Conservation (phyloP, 2,888 invertebrate genomes). For the Diaperis boleti region DNA sequence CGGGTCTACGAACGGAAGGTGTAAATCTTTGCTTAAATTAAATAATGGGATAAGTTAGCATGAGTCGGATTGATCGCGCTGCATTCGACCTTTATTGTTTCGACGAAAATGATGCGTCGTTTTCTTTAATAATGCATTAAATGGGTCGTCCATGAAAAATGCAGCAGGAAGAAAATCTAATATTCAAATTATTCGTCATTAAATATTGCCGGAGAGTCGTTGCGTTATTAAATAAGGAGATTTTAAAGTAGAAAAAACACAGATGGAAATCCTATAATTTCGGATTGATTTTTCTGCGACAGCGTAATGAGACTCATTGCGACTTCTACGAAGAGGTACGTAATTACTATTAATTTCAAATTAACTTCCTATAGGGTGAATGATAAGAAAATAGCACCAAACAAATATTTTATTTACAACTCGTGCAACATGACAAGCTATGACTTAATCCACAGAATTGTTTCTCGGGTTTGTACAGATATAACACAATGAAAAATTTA, state of each 20-base stretch:
- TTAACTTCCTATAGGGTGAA: no score
- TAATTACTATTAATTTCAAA: neutral
- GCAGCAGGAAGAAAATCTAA: neutral
- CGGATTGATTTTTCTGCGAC: neutral
- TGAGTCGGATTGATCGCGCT: neutral
- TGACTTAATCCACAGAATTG: no score
- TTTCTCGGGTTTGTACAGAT: no score
- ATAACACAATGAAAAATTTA: no score
- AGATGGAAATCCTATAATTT: neutral
- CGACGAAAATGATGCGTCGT: conserved; percentile 11
- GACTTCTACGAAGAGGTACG: neutral
- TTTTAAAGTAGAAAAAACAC: neutral
- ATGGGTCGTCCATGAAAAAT: neutral
- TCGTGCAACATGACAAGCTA: no score
- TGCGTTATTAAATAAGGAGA: neutral
- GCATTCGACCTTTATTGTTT: conserved; percentile 5
- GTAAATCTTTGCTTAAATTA: conserved; percentile 35
- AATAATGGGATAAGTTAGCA: conserved; percentile 19
- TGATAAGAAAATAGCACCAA: no score
- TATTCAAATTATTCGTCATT: neutral
- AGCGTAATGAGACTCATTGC: neutral
- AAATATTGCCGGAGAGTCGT: neutral
- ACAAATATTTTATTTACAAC: no score
- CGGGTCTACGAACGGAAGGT: conserved; percentile 32
- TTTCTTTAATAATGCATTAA: neutral